These are phyloP conservation scores for Timema podura DNA, from an alignment of 2,888 invertebrate genomes.

Conservation along the genomic window DNA sequence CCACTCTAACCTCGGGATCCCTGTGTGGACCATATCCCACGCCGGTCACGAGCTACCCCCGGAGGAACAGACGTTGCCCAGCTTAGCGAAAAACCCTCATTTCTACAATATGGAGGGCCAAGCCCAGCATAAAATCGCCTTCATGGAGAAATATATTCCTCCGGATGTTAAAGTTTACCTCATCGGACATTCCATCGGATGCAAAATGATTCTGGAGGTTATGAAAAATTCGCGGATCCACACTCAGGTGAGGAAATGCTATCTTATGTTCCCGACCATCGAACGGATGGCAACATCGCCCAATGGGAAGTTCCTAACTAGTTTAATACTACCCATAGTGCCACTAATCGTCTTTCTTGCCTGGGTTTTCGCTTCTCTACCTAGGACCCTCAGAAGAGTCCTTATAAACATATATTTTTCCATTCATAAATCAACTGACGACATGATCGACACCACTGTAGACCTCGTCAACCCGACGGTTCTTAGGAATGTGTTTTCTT, in stretches of 20 bases:
- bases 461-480: constrained; percentile 24
- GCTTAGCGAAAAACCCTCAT: constrained; percentile 52
- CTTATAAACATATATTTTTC: constrained; percentile 54
- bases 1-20: constrained; percentile 57
- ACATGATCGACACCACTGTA: constrained; percentile 20
- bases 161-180: constrained; percentile 69
- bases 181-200: constrained; percentile 88
- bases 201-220: constrained; percentile 74
- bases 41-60: constrained; percentile 68
- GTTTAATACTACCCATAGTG: constrained; percentile 51
- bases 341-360: constrained; percentile 48
- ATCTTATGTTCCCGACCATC: constrained; percentile 82
- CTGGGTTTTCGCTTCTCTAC: constrained; percentile 54
- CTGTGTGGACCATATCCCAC: constrained; percentile 79
- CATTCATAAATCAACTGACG: constrained; percentile 22
- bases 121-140: constrained; percentile 70
- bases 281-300: constrained; percentile 73
- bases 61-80: constrained; percentile 47
- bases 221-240: constrained; percentile 39
- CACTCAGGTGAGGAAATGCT: constrained; percentile 53
- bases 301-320: constrained; percentile 68
- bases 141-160: constrained; percentile 71
- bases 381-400: constrained; percentile 48
- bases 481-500: constrained; percentile 60
- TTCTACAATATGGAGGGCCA: constrained; percentile 76